These are phyloP conservation scores for Muschampia plurimacula DNA, from an alignment of 2,888 invertebrate genomes.

Conservation along the genomic window DNA sequence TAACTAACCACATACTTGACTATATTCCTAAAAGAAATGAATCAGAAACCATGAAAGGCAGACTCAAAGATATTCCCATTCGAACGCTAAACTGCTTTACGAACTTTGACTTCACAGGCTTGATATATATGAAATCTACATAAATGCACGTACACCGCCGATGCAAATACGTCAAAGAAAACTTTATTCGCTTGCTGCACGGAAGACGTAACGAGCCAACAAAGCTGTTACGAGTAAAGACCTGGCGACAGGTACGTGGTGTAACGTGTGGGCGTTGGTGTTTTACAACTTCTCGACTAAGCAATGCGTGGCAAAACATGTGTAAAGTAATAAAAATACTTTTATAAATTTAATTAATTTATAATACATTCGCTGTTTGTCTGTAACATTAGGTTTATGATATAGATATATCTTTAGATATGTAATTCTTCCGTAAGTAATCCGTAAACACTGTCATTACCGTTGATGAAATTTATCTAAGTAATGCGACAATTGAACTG, in stretches of 20 bases:
- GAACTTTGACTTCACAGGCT: slow-evolving; percentile 39
- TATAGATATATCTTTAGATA: no score
- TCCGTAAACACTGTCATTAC: no score
- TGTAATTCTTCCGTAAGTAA: no score
- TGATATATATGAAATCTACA: slow-evolving; percentile 50
- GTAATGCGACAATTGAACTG: no score
- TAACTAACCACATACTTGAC: not conserved
- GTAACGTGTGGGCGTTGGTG: slow-evolving; percentile 48
- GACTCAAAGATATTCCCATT: slow-evolving; percentile 32
- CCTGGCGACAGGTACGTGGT: slow-evolving; percentile 55
- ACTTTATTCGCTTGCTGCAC: slow-evolving; percentile 71
- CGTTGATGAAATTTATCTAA: no score
- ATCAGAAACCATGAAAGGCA: slow-evolving; percentile 17
- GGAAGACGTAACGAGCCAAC: slow-evolving; percentile 77
- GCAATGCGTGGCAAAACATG: not conserved
- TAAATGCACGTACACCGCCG: slow-evolving; percentile 56
- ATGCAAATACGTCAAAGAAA: slow-evolving; percentile 75
- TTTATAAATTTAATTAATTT: no score
- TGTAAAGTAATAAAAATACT: no score
- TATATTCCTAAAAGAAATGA: slow-evolving; percentile 7
- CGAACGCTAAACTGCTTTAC: slow-evolving; percentile 31
- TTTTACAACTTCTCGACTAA: not conserved
- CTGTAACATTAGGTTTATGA: no score
- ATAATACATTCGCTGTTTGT: no score
- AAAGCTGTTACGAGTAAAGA: slow-evolving; percentile 73